Conservation (phyloP, 2,888 invertebrate genomes). For the Laothoe populi region DNA sequence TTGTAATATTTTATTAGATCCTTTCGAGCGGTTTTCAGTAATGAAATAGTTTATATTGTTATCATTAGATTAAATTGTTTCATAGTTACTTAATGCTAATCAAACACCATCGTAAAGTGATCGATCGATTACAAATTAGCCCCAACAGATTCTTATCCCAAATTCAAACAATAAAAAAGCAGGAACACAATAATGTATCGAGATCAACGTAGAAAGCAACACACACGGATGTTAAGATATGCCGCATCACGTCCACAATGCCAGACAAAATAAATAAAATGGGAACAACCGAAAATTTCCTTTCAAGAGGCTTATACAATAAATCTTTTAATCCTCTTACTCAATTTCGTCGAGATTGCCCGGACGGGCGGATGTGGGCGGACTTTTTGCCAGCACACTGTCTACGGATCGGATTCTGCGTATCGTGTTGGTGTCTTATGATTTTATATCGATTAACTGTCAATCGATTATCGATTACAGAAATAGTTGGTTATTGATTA, state of each 20-base stretch:
- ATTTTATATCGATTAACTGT: slow-evolving; percentile 12
- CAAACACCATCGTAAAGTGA: neutral
- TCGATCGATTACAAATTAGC: neutral
- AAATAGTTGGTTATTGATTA: neutral
- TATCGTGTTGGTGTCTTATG: slow-evolving; percentile 9
- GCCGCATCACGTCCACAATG: slow-evolving; percentile 17
- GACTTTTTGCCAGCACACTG: slow-evolving; percentile 29
- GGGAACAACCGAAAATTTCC: slow-evolving; percentile 74
- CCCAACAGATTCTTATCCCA: neutral
- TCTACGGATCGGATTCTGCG: neutral
- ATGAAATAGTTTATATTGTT: too few species aligned
- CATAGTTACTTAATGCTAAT: neutral
- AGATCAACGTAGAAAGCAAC: slow-evolving; percentile 1
- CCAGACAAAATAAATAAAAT: slow-evolving; percentile 64
- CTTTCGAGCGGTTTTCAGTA: too few species aligned
- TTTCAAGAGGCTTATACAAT: slow-evolving; percentile 75
- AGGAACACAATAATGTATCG: slow-evolving; percentile 1
- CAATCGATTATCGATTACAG: slow-evolving; percentile 4
- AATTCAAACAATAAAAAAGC: neutral
- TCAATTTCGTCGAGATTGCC: slow-evolving; percentile 80
- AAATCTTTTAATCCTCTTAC: slow-evolving; percentile 82
- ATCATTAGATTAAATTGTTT: too few species aligned
- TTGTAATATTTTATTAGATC: too few species aligned
- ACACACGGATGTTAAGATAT: slow-evolving; percentile 14
- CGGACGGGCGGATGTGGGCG: slow-evolving; percentile 43